Conservation (phyloP, 1,140 invertebrate genomes). For the Plodia interpunctella region DNA sequence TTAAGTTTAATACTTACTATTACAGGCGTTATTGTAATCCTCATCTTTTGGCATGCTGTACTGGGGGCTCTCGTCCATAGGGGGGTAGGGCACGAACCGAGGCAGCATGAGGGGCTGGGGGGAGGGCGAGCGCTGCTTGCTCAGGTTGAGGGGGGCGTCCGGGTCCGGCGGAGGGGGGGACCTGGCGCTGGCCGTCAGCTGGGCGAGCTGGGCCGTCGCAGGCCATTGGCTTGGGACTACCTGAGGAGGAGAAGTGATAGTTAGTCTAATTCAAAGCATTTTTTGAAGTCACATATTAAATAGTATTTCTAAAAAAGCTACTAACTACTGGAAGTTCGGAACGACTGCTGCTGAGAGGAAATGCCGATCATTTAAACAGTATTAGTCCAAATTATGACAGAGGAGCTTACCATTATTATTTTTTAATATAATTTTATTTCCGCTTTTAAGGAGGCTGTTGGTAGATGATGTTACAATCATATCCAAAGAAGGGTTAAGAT, state of each 20-base stretch:
- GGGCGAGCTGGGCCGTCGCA: slow-evolving; percentile 58
- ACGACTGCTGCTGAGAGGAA: too few relatives aligned
- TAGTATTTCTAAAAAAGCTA: too few relatives aligned
- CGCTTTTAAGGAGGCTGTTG: too few relatives aligned
- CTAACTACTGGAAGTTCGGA: too few relatives aligned
- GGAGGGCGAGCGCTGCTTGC: slow-evolving; percentile 85
- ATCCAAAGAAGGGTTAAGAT: too few relatives aligned
- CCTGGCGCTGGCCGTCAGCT: slow-evolving; percentile 54
- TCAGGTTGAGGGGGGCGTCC: slow-evolving; percentile 92
- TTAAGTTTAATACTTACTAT: slow-evolving; percentile 74
- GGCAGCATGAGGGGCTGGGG: slow-evolving; percentile 74
- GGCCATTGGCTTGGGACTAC: slow-evolving; percentile 42
- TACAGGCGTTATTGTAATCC: slow-evolving; percentile 79
- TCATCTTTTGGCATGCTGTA: slow-evolving; percentile 78
- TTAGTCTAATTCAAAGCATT: neutral
- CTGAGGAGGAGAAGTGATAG: neutral
- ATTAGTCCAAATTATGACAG: too few relatives aligned
- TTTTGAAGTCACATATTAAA: too few relatives aligned
- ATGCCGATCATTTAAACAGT: too few relatives aligned
- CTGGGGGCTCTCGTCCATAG: slow-evolving; percentile 55
- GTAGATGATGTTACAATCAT: too few relatives aligned
- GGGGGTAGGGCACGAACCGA: slow-evolving; percentile 64
- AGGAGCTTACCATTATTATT: too few relatives aligned
- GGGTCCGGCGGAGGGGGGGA: slow-evolving; percentile 78
- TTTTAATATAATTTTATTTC: too few relatives aligned